Evolutionary conservation across 2,113 vertebrate species (phyloP), one percentile per base, ranked within the genome.

Genomic region (Neodontobutis hainanensis): DNA sequence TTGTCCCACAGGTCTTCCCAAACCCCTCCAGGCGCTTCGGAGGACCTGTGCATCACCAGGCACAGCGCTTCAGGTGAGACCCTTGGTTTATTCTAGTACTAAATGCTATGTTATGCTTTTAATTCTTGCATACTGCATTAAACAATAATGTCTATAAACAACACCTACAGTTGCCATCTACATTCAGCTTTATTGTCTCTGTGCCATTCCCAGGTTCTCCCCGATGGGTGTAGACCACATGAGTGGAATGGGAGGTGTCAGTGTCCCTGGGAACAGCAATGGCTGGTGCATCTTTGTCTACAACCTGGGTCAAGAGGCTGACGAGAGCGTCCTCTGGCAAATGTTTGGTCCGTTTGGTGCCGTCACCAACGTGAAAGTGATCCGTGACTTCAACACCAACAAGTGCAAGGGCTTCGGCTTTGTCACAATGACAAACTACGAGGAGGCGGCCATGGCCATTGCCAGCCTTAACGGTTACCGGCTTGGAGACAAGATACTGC

Each of bases 211-310:
- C 87, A 99, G 97, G 93, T 99, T 99, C 92, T 99, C 97, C 78
- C 97, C 97, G 36, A 98, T 99, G 97, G 94, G 95, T 64, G 96
- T 98, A 70, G 97, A 99, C 87, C 96, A 99, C 94, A 99, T 99
- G 97, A 91, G 95, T 44, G 86, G 95, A 83, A 93, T 98, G 91
- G 95, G 96, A 67, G 92, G 95, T 43, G 95, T 95, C 86, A 94
- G 94, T 68, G 94, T 96, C 77, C 92, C 95, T 4, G 94, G 95
- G 68, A 97, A 92, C 90, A 90, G 94, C 68, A 94, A 95, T 10
- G 97, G 97, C 88, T 99, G 97, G 96, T 99, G 96, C 91, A 98
- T 99, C 94, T 99, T 99, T 93, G 95, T 98, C 92, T 99, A 99
- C 94, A 99, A 99, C 93, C 94, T 99, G 65, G 95, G 96, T 84